Evolutionary conservation across 2,113 vertebrate species (phyloP), one percentile per base, ranked within the genome.

Genomic region (Baryphthengus martii): DNA sequence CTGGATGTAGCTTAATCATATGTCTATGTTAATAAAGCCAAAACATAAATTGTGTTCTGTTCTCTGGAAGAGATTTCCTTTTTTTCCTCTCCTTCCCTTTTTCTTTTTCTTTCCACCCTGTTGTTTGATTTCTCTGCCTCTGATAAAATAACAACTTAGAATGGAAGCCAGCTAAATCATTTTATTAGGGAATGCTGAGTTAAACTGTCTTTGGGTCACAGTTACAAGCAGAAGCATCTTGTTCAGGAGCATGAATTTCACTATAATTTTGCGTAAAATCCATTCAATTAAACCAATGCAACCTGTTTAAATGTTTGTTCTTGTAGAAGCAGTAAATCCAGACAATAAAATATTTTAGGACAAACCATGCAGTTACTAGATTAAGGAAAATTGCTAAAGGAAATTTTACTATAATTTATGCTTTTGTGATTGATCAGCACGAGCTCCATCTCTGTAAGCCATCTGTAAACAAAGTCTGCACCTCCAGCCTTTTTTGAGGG

Each of bases 61-160:
- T 80, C 17, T 42, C 21, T 44, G 7, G 14, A 88, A 85, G 13
- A 40, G 6, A 9, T 39, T 83, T 47, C 18, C 20, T 59, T 67
- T 45, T 35, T 4, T 1, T 0, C 6, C 3, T 5, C 6, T 40
- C 13, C 59, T 13, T 35, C 13, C 9, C 7, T 37, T 37, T 78
- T 68, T n/a, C 31, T 68, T 59, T 68, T 59, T 71, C 7, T 89
- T 66, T 82, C 18, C 24, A 50, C 19, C 4, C 19, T 44, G 7
- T 58, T 80, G 42, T 80, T 92, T 76, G 50, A 70, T 85, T 92
- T 72, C 49, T 65, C 45, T 93, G 42, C 17, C 35, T 73, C 42
- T 87, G 40, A 65, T 82, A 50, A 87, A 71, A 77, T 17, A 21
- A 29, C 13, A 52, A 63, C 47, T 59, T 81, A 68, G 33, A 93